These are phyloP conservation scores for Rhabdomys pumilio DNA, from an alignment of 2,797 vertebrate species.

Conservation along the genomic window DNA sequence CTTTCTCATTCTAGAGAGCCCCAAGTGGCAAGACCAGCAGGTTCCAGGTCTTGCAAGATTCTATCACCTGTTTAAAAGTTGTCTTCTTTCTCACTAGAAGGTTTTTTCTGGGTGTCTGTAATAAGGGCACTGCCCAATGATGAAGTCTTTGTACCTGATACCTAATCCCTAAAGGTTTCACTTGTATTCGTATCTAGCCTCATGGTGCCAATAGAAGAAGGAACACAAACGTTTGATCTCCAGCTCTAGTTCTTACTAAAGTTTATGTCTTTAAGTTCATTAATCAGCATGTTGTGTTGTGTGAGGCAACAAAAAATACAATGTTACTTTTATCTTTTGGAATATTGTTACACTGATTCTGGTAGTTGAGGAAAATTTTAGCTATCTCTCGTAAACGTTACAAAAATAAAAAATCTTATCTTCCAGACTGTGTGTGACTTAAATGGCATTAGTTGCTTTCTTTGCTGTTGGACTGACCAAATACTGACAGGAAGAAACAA, in stretches of 20 bases:
- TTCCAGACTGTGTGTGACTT: neutral
- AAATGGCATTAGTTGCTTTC: neutral
- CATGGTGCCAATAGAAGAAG: neutral
- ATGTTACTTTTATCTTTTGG: neutral
- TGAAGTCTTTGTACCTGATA: neutral
- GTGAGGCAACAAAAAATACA: neutral
- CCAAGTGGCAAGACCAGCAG: neutral
- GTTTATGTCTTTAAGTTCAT: neutral
- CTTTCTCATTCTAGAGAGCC: neutral
- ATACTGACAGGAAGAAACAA: neutral
- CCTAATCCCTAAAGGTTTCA: neutral
- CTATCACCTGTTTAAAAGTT: neutral
- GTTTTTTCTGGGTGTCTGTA: neutral
- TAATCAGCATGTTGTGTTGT: too few relatives aligned
- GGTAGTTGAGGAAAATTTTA: constrained; percentile 12
- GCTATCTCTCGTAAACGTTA: neutral
- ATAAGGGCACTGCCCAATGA: neutral
- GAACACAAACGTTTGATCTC: neutral
- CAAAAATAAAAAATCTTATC: neutral
- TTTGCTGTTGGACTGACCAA: neutral
- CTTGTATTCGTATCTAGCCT: neutral
- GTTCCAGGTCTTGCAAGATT: neutral
- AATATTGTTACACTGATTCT: neutral
- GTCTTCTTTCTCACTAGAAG: neutral
- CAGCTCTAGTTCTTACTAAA: neutral